phyloP scores from a whole-genome alignment of 2,888 invertebrate species.

The Eledone cirrhosa region DNA sequence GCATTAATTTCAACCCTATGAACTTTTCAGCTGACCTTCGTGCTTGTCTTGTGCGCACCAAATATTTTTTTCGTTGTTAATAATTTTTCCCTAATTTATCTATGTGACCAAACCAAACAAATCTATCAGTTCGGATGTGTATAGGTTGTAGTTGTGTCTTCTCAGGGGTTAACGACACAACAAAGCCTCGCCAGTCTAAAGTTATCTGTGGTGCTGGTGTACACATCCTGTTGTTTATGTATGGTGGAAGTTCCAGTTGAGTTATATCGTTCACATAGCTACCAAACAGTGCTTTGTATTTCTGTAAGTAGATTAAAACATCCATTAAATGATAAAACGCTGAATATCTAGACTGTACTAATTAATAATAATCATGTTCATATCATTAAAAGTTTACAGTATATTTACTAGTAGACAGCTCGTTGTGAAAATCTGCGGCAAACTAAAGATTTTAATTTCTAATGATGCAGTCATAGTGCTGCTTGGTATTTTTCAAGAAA shows the following conservation, averaged over 20 bases:
- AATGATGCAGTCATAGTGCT: too few species aligned
- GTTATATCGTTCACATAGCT: conserved; percentile 29
- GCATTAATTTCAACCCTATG: too few species aligned
- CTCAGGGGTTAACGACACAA: conserved; percentile 25
- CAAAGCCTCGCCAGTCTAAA: conserved; percentile 28
- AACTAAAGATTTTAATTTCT: too few species aligned
- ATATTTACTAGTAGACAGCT: not conserved
- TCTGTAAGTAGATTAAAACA: conserved; percentile 29
- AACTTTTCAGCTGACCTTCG: too few species aligned
- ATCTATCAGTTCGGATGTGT: conserved; percentile 5
- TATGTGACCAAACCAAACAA: conserved; percentile 22
- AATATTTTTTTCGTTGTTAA: not conserved
- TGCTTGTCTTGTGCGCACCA: too few species aligned
- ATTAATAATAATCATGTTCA: too few species aligned
- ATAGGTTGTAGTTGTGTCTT: conserved; percentile 9
- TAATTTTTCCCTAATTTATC: conserved; percentile 23
- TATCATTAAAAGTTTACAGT: too few species aligned
- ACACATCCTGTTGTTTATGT: conserved; percentile 33
- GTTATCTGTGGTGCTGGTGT: conserved; percentile 20
- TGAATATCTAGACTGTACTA: too few species aligned
- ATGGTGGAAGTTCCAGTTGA: conserved; percentile 33
- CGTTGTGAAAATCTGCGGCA: too few species aligned
- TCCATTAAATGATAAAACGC: too few species aligned
- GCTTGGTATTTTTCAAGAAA: too few species aligned
- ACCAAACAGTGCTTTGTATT: conserved; percentile 30